Evolutionary conservation across 2,888 invertebrate species (phyloP).

Genomic region (Nomada ruficornis): DNA sequence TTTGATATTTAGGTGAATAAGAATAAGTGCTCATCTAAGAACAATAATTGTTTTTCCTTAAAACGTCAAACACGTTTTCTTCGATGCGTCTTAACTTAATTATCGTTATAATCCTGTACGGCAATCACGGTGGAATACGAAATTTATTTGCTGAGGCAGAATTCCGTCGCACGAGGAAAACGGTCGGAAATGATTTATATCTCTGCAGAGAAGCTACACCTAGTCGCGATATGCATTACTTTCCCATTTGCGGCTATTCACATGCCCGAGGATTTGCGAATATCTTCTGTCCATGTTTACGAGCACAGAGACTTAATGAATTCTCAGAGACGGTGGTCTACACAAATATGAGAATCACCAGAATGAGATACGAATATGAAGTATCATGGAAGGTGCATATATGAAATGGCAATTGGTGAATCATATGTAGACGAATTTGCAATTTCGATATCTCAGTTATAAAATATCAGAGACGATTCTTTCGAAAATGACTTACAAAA

Average conservation of each 20-base stretch:
- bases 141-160: slow-evolving; percentile 28
- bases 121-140: background rate
- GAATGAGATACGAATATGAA: background rate
- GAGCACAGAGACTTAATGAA: background rate
- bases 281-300: background rate
- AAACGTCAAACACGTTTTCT: no score
- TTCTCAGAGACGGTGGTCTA: background rate
- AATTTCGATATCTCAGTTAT: no score
- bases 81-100: no score
- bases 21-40: no score
- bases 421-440: background rate
- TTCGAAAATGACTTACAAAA: no score
- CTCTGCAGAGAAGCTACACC: slow-evolving; percentile 7
- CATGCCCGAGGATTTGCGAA: background rate
- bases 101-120: background rate
- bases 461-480: no score
- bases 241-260: slow-evolving; percentile 21
- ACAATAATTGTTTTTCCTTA: no score
- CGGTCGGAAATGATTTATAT: slow-evolving; percentile 22
- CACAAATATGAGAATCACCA: background rate
- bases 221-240: slow-evolving; percentile 14
- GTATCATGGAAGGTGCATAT: background rate
- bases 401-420: background rate
- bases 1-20: no score
- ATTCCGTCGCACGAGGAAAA: background rate